A percentile compares a stretch with the other conserved stretches of the same genome.
These are phyloP conservation scores for Pocota personata DNA, from an alignment of 2,888 invertebrate genomes.

Conservation along the genomic window DNA sequence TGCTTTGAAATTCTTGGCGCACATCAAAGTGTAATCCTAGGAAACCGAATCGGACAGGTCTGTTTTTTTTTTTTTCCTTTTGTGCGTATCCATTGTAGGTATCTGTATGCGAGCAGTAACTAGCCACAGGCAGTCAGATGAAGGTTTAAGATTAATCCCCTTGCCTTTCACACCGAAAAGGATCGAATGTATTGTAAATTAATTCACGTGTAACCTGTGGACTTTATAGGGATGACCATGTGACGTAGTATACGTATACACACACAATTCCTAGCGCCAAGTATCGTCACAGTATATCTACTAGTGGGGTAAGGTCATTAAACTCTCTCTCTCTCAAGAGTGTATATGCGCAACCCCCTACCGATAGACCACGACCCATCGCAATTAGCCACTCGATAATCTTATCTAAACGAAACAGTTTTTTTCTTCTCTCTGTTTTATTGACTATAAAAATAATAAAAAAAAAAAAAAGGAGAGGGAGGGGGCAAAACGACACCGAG, in stretches of 20 bases:
- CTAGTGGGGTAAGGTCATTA: constrained; percentile 22
- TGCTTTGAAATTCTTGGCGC: neutral
- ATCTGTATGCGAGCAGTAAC: no score
- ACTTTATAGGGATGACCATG: neutral
- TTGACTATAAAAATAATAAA: constrained; percentile 25
- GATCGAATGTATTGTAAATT: constrained; percentile 10
- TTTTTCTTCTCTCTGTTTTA: constrained; percentile 21
- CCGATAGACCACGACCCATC: neutral
- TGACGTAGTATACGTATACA: neutral
- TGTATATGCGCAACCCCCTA: neutral
- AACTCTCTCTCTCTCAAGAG: neutral
- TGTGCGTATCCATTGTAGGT: neutral
- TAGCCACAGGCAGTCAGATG: neutral
- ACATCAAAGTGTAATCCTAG: constrained; percentile 58
- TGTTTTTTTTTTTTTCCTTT: neutral
- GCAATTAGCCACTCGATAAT: constrained; percentile 60
- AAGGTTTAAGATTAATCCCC: constrained; percentile 10
- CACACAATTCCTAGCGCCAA: neutral
- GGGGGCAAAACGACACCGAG: neutral
- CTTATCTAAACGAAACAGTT: constrained; percentile 60
- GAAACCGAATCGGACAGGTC: constrained; percentile 41
- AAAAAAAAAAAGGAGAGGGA: neutral
- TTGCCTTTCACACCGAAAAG: constrained; percentile 13
- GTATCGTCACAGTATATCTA: neutral
- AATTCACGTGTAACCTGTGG: neutral